Conservation (phyloP, 1,140 invertebrate genomes). For the Drosophila funebris region DNA sequence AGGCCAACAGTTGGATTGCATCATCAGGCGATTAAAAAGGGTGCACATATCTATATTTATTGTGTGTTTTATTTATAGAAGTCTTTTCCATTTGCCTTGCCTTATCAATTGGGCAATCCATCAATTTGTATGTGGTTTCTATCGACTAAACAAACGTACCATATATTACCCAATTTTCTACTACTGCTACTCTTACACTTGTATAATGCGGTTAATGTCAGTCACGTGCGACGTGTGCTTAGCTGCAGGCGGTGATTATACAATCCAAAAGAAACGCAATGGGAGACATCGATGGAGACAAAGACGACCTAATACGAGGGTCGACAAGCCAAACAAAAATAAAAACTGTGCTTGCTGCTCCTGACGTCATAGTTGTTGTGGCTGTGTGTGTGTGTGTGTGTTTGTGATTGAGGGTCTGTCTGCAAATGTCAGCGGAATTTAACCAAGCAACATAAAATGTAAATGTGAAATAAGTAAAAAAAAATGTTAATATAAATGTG, state of each 20-base stretch:
- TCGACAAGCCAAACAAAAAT: too few relatives aligned
- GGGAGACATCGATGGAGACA: not conserved
- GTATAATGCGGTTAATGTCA: slow-evolving; percentile 52
- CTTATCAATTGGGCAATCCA: slow-evolving; percentile 16
- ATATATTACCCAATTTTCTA: not conserved
- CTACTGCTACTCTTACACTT: not conserved
- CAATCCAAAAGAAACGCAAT: slow-evolving; percentile 16
- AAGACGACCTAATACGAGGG: slow-evolving; percentile 19
- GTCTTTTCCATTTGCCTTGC: not conserved
- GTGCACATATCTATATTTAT: slow-evolving; percentile 18
- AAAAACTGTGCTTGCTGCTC: slow-evolving; percentile 16
- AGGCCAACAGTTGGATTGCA: not conserved
- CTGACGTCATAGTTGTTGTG: slow-evolving; percentile 18
- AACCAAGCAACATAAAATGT: slow-evolving; percentile 52
- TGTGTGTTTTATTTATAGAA: slow-evolving; percentile 26
- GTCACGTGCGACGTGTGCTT: slow-evolving; percentile 52
- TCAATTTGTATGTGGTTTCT: slow-evolving; percentile 10
- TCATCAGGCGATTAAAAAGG: not conserved
- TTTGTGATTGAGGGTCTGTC: not conserved
- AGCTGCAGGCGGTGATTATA: slow-evolving; percentile 30
- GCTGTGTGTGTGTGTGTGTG: not conserved
- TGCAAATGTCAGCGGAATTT: slow-evolving; percentile 59
- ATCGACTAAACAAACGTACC: slow-evolving; percentile 38
- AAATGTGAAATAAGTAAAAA: slow-evolving; percentile 52
- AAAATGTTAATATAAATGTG: slow-evolving; percentile 40